phyloP scores from a whole-genome alignment of 1,140 invertebrate genomes.

The Hyphantria cunea region DNA sequence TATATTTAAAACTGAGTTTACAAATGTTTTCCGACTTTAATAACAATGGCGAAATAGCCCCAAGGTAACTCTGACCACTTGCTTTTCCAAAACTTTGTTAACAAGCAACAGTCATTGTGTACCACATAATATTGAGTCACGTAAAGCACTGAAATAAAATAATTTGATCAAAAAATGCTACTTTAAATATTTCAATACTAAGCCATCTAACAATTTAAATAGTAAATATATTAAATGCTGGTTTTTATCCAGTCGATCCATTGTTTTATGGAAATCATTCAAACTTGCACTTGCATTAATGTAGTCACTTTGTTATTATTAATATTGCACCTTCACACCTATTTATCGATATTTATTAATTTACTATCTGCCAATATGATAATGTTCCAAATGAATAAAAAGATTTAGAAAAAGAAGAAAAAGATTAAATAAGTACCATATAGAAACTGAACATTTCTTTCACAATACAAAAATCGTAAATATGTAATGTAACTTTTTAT shows the following conservation, averaged over 20 bases:
- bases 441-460: no score
- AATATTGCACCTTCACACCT: no score
- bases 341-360: no score
- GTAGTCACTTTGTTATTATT: not conserved
- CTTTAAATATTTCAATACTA: conserved; percentile 75
- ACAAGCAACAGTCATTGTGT: conserved; percentile 69
- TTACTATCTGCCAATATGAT: no score
- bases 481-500: no score
- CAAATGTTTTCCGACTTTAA: conserved; percentile 70
- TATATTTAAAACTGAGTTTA: conserved; percentile 80
- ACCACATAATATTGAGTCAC: conserved; percentile 73
- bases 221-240: conserved; percentile 79
- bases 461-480: no score
- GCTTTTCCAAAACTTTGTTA: conserved; percentile 62
- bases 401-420: no score
- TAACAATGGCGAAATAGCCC: conserved; percentile 68
- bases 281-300: conserved; percentile 59
- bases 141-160: conserved; percentile 77
- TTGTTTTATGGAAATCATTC: conserved; percentile 60
- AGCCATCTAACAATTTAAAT: conserved; percentile 76
- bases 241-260: conserved; percentile 63
- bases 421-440: no score
- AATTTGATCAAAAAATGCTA: conserved; percentile 79
- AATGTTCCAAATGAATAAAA: no score
- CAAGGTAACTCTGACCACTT: conserved; percentile 60